phyloP scores from a whole-genome alignment of 2,888 invertebrate species.

The Orthosia gracilis region DNA sequence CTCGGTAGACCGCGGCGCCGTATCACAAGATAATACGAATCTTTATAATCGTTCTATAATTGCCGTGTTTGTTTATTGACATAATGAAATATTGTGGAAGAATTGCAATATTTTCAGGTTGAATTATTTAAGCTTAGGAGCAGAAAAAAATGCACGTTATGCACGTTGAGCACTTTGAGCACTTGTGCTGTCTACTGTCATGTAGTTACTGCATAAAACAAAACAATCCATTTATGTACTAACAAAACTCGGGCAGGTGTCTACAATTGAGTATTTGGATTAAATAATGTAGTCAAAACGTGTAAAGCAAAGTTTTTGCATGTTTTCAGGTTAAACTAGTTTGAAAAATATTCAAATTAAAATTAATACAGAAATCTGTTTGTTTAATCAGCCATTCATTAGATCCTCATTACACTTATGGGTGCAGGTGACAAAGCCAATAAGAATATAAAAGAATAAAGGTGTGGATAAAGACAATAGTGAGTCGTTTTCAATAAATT shows the following conservation, averaged over 20 bases:
- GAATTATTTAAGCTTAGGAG: not conserved
- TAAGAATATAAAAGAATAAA: not conserved
- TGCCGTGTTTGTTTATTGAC: conserved; percentile 55
- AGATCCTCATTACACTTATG: not conserved
- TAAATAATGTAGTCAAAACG: too few relatives aligned
- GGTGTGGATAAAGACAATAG: conserved; percentile 3
- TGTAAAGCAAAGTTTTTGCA: too few relatives aligned
- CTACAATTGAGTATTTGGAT: too few relatives aligned
- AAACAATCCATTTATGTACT: too few relatives aligned
- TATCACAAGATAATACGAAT: conserved; percentile 61
- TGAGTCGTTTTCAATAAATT: conserved; percentile 17
- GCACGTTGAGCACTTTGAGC: too few relatives aligned
- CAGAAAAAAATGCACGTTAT: too few relatives aligned
- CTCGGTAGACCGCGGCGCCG: conserved; percentile 59
- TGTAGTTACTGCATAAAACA: too few relatives aligned
- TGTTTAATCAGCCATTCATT: not conserved
- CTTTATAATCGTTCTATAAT: conserved; percentile 65
- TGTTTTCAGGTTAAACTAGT: too few relatives aligned
- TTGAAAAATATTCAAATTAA: too few relatives aligned
- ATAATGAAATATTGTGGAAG: conserved; percentile 16
- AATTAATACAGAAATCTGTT: too few relatives aligned
- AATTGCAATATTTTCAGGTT: not conserved
- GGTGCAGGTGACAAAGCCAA: not conserved
- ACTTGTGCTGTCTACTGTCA: not conserved
- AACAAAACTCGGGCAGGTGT: too few relatives aligned